phyloP scores from a whole-genome alignment of 2,888 invertebrate species.

The Drosophila birchii region DNA sequence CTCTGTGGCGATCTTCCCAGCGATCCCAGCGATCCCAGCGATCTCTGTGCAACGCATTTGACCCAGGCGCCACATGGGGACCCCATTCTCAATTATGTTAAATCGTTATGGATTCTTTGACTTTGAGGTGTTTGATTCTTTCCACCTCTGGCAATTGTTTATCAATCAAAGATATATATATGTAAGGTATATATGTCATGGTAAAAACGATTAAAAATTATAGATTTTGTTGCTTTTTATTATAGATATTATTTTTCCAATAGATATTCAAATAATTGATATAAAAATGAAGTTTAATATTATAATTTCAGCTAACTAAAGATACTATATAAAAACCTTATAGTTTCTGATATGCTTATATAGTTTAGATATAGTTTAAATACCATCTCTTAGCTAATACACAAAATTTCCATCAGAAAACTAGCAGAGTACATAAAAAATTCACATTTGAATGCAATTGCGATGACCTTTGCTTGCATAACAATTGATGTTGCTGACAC shows the following conservation, averaged over 20 bases:
- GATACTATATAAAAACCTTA: too few species aligned
- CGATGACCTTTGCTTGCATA: constrained; percentile 22
- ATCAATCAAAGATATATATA: constrained; percentile 8
- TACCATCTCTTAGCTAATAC: too few species aligned
- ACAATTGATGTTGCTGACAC: constrained; percentile 4
- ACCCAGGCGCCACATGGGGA: constrained; percentile 58
- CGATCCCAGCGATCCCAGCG: constrained; percentile 25
- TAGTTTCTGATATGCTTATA: too few species aligned
- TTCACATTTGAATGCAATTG: constrained; percentile 22
- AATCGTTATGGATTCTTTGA: constrained; percentile 21
- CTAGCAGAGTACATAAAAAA: neutral
- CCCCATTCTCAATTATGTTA: constrained; percentile 44
- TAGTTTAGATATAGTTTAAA: too few species aligned
- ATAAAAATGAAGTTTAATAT: too few species aligned
- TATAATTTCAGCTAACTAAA: too few species aligned
- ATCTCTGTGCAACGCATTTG: constrained; percentile 55
- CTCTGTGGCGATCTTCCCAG: neutral
- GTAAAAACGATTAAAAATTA: neutral
- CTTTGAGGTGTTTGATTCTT: constrained; percentile 3
- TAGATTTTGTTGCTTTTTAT: neutral
- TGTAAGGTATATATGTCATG: neutral
- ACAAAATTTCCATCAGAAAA: too few species aligned
- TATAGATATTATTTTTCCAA: neutral
- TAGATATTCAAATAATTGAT: neutral
- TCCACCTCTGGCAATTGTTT: neutral